Conservation (phyloP, 2,888 invertebrate genomes). For the Conops quadrifasciatus region DNA sequence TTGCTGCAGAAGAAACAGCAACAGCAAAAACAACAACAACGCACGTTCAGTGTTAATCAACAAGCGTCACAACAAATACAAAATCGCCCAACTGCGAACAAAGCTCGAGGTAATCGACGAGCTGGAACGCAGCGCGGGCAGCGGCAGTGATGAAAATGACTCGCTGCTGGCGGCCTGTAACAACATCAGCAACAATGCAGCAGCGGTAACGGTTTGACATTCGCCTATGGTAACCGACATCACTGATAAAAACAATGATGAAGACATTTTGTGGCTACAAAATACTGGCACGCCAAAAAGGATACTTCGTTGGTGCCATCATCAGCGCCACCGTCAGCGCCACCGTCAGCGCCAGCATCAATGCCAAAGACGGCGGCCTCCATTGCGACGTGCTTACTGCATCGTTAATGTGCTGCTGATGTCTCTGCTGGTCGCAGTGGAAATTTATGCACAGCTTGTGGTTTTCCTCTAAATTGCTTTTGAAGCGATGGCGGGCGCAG, state of each 20-base stretch:
- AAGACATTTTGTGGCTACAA: constrained; percentile 2
- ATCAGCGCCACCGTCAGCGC: constrained; percentile 30
- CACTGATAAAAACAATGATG: neutral
- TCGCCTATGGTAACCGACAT: constrained; percentile 47
- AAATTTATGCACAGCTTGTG: constrained; percentile 64
- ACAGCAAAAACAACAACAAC: constrained; percentile 52
- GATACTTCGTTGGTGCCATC: constrained; percentile 34
- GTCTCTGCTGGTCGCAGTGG: constrained; percentile 60
- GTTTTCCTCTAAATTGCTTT: constrained; percentile 55
- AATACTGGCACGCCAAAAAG: constrained; percentile 27
- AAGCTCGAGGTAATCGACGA: constrained; percentile 64
- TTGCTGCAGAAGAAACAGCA: constrained; percentile 52
- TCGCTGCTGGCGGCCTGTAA: constrained; percentile 63
- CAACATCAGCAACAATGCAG: constrained; percentile 58
- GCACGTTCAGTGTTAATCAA: constrained; percentile 59
- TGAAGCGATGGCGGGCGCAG: neutral
- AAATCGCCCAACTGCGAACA: constrained; percentile 58
- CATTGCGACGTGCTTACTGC: constrained; percentile 62
- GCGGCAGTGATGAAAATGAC: constrained; percentile 65
- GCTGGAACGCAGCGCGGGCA: constrained; percentile 62
- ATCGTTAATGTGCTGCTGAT: constrained; percentile 61
- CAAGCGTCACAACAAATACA: constrained; percentile 62
- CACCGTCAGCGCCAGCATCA: constrained; percentile 49
- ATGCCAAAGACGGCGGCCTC: constrained; percentile 51
- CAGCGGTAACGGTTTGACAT: constrained; percentile 65